Evolutionary conservation across 2,888 invertebrate genomes (phyloP).

Genomic region (Dysmachus trigonus): DNA sequence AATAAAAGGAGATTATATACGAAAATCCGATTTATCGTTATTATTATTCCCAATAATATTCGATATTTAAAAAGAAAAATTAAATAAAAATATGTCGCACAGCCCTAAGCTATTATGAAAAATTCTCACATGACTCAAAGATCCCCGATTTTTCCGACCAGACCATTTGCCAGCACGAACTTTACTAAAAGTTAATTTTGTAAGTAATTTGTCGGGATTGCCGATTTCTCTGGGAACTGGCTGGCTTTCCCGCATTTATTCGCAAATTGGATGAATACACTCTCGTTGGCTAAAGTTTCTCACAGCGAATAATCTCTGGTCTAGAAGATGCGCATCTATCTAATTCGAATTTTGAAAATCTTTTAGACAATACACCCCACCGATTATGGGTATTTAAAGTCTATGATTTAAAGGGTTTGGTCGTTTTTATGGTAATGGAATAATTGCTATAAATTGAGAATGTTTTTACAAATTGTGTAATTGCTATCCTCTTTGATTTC

Average conservation of each 20-base stretch:
- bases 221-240: neutral
- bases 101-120: neutral
- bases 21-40: neutral
- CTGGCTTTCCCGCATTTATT: neutral
- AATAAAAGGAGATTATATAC: neutral
- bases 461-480: neutral
- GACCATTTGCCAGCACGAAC: slow-evolving; percentile 1
- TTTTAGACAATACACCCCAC: neutral
- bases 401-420: neutral
- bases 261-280: neutral
- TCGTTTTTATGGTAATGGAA: neutral
- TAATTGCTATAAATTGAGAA: neutral
- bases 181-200: slow-evolving; percentile 39
- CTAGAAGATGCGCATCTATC: neutral
- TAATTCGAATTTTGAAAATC: neutral
- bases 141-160: slow-evolving; percentile 11
- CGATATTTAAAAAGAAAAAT: neutral
- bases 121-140: neutral
- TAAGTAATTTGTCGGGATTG: slow-evolving; percentile 24
- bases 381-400: neutral
- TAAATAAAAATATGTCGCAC: no score
- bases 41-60: neutral
- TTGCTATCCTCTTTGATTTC: neutral
- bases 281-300: neutral
- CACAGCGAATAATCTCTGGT: neutral